Conservation (phyloP, 2,797 vertebrate genomes). For the Lindbergichthys nudifrons region DNA sequence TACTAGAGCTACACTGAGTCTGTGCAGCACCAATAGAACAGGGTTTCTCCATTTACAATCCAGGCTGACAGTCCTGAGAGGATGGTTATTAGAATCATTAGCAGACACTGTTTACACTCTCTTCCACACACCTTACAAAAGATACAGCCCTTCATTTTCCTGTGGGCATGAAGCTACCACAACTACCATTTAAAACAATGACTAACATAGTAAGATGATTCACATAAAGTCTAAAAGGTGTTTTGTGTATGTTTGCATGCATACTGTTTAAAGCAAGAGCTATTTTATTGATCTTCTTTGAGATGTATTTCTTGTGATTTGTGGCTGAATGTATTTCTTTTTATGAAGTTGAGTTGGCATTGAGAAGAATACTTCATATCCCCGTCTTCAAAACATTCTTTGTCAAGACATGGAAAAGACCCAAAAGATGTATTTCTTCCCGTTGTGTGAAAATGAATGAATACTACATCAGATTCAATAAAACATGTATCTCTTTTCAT, state of each 20-base stretch:
- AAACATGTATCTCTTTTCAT: conserved; percentile 34
- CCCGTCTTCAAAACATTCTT: background rate
- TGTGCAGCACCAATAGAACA: conserved; percentile 11
- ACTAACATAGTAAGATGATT: background rate
- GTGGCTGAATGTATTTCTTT: background rate
- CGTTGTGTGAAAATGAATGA: conserved; percentile 20
- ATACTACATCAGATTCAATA: conserved; percentile 24
- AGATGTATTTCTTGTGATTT: background rate
- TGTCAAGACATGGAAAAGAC: background rate
- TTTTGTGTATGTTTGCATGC: background rate
- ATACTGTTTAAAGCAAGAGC: background rate
- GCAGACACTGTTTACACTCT: conserved; percentile 10
- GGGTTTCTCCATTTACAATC: conserved; percentile 32
- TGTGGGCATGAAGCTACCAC: background rate
- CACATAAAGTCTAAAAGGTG: background rate
- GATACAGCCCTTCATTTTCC: background rate
- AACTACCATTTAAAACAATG: background rate
- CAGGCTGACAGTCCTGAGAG: conserved; percentile 13
- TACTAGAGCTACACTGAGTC: conserved; percentile 17
- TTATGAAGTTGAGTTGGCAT: background rate
- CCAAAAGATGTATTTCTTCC: conserved; percentile 5
- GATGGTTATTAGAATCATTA: conserved; percentile 23
- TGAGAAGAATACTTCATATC: conserved; percentile 1
- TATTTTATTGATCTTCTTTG: background rate
- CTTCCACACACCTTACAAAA: background rate